Evolutionary conservation across 2,113 vertebrate species (phyloP), one percentile per base, ranked within the genome.

Genomic region (Ailuropoda melanoleuca): DNA sequence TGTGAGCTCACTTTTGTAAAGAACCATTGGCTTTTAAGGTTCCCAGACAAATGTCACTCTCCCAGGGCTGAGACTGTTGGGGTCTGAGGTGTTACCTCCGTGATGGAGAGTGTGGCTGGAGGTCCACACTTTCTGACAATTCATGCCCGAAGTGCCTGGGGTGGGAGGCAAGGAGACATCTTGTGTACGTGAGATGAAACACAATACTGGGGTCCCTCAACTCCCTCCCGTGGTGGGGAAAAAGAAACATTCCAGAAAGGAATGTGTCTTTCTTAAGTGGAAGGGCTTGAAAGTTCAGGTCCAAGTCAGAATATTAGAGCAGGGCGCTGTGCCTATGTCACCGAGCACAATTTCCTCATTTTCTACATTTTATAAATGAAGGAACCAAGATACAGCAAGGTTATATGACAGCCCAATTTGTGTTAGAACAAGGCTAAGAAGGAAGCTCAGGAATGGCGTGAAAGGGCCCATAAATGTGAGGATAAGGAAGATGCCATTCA

Each of bases 1-100:
- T 96, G 18, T 77, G 58, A 74, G 19, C 62, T 92, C 34, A 95
- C n/a, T 97, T 83, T 95, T 88, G 26, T 68, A 64, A 92, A 81
- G 37, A 95, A 84, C 14, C 5, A n/a, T 94, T 93, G 66, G 86
- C 24, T 70, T 89, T 93, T 88, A 60, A 74, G 46, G 6, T 85
- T 62, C 50, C 53, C 17, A 91, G 85, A 85, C 50, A 90, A 29
- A 78, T 50, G 43, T 58, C 58, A 75, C 17, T 29, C 19, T 77
- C n/a, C 48, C 37, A 75, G 46, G 14, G 34, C 75, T 64, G 15
- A 89, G 43, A 34, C 4, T 13, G 1, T 26, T 21, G 74, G 77
- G 23, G 48, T 92, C 26, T 93, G 68, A 72, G 18, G 26, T 77
- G 56, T 46, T n/a, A 37, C 3, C 14, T 81, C 46, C 10, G 3